Conservation (phyloP, 2,113 vertebrate genomes). For the Oreotrochilus melanogaster region DNA sequence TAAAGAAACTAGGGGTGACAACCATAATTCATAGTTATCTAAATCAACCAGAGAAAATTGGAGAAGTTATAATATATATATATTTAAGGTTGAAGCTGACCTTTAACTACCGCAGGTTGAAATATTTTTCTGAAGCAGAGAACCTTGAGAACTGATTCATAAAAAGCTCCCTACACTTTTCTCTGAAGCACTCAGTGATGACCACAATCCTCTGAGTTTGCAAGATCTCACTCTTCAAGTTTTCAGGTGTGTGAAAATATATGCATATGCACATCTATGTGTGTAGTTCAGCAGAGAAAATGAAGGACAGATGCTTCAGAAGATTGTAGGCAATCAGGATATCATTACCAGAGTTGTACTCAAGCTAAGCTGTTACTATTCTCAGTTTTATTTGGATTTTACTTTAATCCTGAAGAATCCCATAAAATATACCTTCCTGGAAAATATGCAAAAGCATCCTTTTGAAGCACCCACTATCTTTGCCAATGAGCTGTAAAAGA, state of each 20-base stretch:
- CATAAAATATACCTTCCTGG: constrained; percentile 43
- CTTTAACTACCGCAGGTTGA: neutral
- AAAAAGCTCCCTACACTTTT: neutral
- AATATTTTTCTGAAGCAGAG: neutral
- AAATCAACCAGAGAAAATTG: neutral
- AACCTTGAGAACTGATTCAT: neutral
- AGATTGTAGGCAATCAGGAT: neutral
- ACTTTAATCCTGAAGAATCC: neutral
- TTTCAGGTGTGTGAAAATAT: neutral
- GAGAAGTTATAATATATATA: neutral
- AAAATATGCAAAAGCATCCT: constrained; percentile 24
- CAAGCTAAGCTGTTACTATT: neutral
- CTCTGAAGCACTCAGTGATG: neutral
- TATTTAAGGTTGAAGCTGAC: constrained; percentile 7
- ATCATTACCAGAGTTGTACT: neutral
- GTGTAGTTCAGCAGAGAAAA: neutral
- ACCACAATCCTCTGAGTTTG: neutral
- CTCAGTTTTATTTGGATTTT: constrained; percentile 39
- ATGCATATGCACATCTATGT: neutral
- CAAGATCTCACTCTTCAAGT: neutral
- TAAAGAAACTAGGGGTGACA: neutral
- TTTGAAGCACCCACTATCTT: constrained; percentile 23
- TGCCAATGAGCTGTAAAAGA: constrained; percentile 34
- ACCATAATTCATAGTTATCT: neutral
- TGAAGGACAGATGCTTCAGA: neutral